Conservation (phyloP, 2,113 vertebrate genomes). For the Chlorodrepanis virens region DNA sequence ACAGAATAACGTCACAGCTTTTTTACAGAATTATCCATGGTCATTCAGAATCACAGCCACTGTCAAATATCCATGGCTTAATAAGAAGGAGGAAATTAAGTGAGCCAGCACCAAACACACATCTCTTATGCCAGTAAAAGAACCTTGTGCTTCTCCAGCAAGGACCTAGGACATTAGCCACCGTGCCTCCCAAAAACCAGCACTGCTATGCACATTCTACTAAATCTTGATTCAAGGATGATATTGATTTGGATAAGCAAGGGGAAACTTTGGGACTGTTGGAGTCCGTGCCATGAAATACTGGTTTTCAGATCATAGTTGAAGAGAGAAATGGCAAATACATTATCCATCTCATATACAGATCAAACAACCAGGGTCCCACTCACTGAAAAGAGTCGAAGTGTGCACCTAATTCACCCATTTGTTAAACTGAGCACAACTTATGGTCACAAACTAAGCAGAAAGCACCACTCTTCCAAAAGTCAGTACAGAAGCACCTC, state of each 20-base stretch:
- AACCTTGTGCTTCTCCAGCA: not conserved
- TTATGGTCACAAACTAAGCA: not conserved
- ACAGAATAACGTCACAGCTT: not conserved
- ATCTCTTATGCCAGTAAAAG: not conserved
- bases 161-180: not conserved
- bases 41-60: not conserved
- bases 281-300: fast-evolving
- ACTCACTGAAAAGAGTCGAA: not conserved
- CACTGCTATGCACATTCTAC: not conserved
- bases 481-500: not conserved
- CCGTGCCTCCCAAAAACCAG: not conserved
- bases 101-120: not conserved
- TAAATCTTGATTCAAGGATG: not conserved
- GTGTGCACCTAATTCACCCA: not conserved
- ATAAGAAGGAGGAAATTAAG: not conserved
- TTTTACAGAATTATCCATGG: not conserved
- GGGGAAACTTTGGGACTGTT: not conserved
- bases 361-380: not conserved
- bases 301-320: not conserved
- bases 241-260: not conserved
- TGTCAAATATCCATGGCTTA: not conserved
- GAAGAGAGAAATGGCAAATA: not conserved
- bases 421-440: not conserved
- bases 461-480: not conserved
- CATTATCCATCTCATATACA: not conserved